phyloP scores from a whole-genome alignment of 1,140 invertebrate species.

The Caenorhabditis briggsae region DNA sequence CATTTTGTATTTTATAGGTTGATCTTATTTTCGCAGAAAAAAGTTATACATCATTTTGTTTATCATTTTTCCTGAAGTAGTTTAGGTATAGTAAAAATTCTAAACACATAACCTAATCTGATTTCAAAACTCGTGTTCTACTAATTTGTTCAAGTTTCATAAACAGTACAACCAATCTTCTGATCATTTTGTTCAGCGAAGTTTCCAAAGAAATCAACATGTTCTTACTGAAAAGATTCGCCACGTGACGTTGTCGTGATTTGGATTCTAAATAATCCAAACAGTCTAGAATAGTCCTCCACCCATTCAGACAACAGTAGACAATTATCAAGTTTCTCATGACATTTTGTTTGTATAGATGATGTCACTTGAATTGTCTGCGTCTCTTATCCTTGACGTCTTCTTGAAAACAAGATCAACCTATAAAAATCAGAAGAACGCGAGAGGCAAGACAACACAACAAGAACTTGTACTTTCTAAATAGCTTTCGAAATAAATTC shows the following conservation, averaged over 20 bases:
- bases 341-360: conserved; percentile 3
- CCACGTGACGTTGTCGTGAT: neutral
- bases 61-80: no score
- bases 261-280: neutral
- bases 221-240: neutral
- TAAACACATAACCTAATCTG: no score
- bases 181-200: no score
- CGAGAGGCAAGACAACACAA: neutral
- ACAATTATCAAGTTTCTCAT: conserved; percentile 21
- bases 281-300: neutral
- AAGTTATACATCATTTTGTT: no score
- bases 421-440: neutral
- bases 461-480: neutral
- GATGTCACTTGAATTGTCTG: conserved; percentile 2
- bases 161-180: no score
- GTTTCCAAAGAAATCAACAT: no score
- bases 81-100: no score
- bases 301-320: neutral
- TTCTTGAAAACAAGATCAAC: neutral
- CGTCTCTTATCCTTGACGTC: neutral
- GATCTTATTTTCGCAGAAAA: neutral
- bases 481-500: neutral
- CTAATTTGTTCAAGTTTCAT: no score
- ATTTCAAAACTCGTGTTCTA: no score
- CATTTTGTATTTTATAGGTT: neutral